Percentiles rank a stretch among this genome's conserved stretches.
These are phyloP conservation scores for Ophion slaviceki DNA, from an alignment of 2,888 invertebrate species.

Conservation along the genomic window DNA sequence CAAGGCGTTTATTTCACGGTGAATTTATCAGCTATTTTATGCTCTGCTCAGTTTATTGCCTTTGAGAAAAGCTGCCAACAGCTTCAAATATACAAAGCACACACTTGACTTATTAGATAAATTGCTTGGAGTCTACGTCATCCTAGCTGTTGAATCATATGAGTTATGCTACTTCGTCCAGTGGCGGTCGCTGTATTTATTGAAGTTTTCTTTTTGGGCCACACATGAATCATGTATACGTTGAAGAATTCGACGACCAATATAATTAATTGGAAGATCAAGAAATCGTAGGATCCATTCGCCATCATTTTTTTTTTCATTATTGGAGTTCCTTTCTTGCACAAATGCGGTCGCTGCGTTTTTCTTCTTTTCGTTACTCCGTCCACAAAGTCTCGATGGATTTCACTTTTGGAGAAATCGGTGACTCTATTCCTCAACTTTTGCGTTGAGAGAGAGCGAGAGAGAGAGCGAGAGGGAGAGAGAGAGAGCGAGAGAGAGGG, in stretches of 20 bases:
- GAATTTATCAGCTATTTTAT: slow-evolving; percentile 29
- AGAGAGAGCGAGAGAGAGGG: no score
- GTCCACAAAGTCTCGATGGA: neutral
- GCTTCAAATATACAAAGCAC: slow-evolving; percentile 46
- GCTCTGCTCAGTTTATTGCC: slow-evolving; percentile 43
- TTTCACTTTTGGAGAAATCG: slow-evolving; percentile 10
- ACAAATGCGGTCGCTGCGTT: neutral
- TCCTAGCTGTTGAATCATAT: slow-evolving; percentile 17
- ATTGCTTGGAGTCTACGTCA: slow-evolving; percentile 10
- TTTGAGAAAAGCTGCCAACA: slow-evolving; percentile 47
- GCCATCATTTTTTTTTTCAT: neutral
- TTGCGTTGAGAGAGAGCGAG: neutral
- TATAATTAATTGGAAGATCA: no score
- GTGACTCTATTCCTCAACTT: slow-evolving; percentile 49
- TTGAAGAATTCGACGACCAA: no score
- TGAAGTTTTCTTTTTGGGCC: neutral
- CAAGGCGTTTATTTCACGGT: neutral
- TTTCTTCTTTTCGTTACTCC: neutral
- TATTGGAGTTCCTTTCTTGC: neutral
- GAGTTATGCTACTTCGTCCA: neutral
- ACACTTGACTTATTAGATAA: slow-evolving; percentile 39
- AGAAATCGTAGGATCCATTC: neutral
- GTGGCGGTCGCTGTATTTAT: neutral
- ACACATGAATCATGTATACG: neutral
- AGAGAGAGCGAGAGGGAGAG: neutral